Base-by-base conservation (phyloP, 2,888 invertebrate genomes). In the Opisthograptis luteolata region DNA sequence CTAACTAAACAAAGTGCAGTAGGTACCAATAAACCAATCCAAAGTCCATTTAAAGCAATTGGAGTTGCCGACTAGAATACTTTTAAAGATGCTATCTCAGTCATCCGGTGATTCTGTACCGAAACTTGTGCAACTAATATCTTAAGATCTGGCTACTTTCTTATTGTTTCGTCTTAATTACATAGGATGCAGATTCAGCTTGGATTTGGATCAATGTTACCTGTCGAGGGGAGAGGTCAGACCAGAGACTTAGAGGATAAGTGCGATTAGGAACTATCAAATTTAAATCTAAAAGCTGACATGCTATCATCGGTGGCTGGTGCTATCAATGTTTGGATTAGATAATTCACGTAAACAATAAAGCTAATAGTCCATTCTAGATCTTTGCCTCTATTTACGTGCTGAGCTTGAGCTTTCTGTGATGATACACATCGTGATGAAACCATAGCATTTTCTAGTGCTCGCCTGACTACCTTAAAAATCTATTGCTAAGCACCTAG, bases 101-200 rank as follows among this genome's bases (percentile, higher is more conserved):
- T 66, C 85, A 83, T 89, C 88, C 88, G 88, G 88, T 70, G 84
- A 89, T 89, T 89, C 88, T 86, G 64, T 67, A 60, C 60, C 62
- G 61, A 74, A 70, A 70, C 64, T 86, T 84, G 75, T 70, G 80
- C 81, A 87, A 87, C 67, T 50, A 50, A 67, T 76, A 77, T 76
- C 76, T 68, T 32, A 58, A 47, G 60, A 76, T 72, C 71, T 68
- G 65, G 57, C 72, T 64, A 70, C 87, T 88, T 88, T 88, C 87
- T 86, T 83, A 87, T 87, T 88, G 87, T 88, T 84, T 82, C 70
- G 74, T 73, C 66, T 86, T 84, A 84, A 87, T 87, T 84, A 79
- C 73, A 73, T 73, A 70, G 70, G 60, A 66, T 68, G 61, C 60
- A 62, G 62, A 32, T 51, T 30, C 55, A 62, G 67, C 51, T 54